Evolutionary conservation across 1,140 invertebrate genomes (phyloP).

Genomic region (Himalopsyche phryganea): DNA sequence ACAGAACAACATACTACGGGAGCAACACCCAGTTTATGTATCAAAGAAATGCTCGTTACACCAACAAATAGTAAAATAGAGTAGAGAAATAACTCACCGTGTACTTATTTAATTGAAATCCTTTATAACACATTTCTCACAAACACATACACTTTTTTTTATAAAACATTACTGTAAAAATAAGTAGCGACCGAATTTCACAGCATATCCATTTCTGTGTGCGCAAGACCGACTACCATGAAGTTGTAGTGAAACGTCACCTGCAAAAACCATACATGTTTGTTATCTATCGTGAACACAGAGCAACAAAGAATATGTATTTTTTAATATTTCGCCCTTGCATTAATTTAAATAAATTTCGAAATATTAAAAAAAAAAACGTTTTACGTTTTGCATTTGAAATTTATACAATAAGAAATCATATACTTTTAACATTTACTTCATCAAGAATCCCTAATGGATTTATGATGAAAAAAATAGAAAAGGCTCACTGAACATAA

Average conservation of each 20-base stretch:
- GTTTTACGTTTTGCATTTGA: too few relatives aligned
- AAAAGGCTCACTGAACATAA: too few relatives aligned
- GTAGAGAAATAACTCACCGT: background rate
- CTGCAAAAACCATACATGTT: constrained; percentile 19
- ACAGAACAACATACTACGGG: background rate
- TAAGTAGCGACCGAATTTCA: background rate
- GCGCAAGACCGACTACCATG: constrained; percentile 11
- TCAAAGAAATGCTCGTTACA: background rate
- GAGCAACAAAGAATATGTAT: too few relatives aligned
- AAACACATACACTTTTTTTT: constrained; percentile 14
- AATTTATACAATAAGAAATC: too few relatives aligned
- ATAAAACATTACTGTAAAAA: constrained; percentile 6
- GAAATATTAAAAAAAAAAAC: too few relatives aligned
- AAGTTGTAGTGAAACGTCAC: constrained; percentile 4
- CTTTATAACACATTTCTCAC: constrained; percentile 25
- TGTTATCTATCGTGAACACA: too few relatives aligned
- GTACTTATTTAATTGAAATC: constrained; percentile 1
- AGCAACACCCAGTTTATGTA: constrained; percentile 5
- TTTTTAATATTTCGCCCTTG: too few relatives aligned
- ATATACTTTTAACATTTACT: too few relatives aligned
- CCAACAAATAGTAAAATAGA: background rate
- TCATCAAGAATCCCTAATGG: too few relatives aligned
- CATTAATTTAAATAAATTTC: too few relatives aligned
- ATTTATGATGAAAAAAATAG: too few relatives aligned
- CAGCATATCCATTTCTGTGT: constrained; percentile 17